phyloP scores from a whole-genome alignment of 37 sponge, comb jelly and placozoan species.

The Halichondria panicea region DNA sequence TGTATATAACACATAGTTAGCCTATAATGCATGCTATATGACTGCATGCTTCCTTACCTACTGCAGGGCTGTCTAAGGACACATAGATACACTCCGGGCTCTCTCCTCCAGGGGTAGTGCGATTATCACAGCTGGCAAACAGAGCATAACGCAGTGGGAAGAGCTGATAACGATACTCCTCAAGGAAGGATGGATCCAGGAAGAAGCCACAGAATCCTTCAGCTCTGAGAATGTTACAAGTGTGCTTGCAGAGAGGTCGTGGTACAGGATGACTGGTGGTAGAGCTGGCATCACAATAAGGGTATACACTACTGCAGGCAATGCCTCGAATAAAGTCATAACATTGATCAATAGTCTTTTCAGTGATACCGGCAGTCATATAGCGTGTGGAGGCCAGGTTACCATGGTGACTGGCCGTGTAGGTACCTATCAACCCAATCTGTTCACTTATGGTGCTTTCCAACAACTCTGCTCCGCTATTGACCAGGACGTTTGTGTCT shows the following conservation, averaged over 20 bases:
- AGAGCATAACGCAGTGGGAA: background rate
- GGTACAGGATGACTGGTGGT: background rate
- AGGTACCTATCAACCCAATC: no score
- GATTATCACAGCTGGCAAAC: constrained; percentile 5
- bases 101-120: background rate
- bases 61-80: background rate
- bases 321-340: no score
- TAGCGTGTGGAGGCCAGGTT: no score
- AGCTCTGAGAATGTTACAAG: constrained; percentile 16
- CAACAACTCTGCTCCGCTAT: no score
- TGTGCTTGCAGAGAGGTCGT: constrained; percentile 12
- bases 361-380: no score
- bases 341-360: no score
- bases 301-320: constrained; percentile 15
- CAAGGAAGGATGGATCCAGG: no score
- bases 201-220: constrained; percentile 1
- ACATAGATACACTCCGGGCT: constrained; percentile 35
- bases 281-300: constrained; percentile 22
- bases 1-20: background rate
- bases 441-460: no score
- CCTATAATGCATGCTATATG: no score
- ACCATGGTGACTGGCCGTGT: no score
- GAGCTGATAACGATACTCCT: no score
- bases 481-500: no score
- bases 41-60: background rate